Conservation (phyloP, 1,140 invertebrate genomes). For the Linepithema humile region DNA sequence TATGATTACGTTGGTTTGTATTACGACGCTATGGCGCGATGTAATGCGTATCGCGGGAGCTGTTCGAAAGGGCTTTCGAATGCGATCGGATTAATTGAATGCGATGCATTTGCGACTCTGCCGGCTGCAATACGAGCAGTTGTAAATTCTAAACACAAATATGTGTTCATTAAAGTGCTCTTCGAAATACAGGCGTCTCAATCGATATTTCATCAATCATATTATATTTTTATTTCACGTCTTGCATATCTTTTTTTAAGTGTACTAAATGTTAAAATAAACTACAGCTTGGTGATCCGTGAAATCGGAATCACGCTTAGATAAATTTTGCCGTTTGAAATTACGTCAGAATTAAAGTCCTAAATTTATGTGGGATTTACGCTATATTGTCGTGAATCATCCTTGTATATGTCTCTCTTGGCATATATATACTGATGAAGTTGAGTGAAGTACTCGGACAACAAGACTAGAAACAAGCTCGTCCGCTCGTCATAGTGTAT, state of each 20-base stretch:
- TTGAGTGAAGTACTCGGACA: conserved; percentile 36
- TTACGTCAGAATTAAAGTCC: conserved; percentile 8
- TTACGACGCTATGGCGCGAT: neutral
- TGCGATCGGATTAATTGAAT: conserved; percentile 24
- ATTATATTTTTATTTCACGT: neutral
- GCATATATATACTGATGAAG: conserved; percentile 26
- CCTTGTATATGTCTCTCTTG: conserved; percentile 30
- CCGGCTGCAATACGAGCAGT: neutral
- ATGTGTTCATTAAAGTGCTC: neutral
- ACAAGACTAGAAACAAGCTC: conserved; percentile 1
- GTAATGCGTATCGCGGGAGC: conserved; percentile 27
- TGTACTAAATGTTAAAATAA: neutral
- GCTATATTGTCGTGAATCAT: conserved; percentile 16
- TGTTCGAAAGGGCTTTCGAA: conserved; percentile 39
- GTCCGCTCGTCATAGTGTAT: conserved; percentile 11
- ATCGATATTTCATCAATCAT: neutral
- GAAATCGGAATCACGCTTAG: neutral
- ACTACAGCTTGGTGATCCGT: neutral
- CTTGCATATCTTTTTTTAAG: neutral
- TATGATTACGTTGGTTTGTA: conserved; percentile 37
- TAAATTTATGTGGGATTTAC: conserved; percentile 34
- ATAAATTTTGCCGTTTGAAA: conserved; percentile 9
- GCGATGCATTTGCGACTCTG: neutral
- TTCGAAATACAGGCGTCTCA: neutral
- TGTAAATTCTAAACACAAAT: neutral